Base-by-base conservation (phyloP, 2,888 invertebrate genomes). In the Dicyrtomina minuta region DNA sequence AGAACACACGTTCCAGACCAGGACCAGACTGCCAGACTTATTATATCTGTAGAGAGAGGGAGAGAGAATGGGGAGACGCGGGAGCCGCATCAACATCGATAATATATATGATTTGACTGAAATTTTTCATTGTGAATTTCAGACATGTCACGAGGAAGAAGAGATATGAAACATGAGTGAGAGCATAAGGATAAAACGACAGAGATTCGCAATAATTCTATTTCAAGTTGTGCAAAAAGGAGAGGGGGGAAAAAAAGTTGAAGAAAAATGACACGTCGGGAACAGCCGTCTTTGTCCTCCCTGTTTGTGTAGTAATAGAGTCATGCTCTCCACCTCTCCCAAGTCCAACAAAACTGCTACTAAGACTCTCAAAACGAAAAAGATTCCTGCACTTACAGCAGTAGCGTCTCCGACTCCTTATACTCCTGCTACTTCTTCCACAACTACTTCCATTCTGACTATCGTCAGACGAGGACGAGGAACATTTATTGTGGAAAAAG, bases 181-280 rank as follows among this genome's bases (percentile, higher is more conserved):
- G 26, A 58, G 46, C n/a, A 20, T n/a, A 46, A 17, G 46, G n/a
- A 46, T 12, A 3, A 3, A 58, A 56, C 13, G 27, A 58, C n/a
- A 12, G 27, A 58, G 58, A 58, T 58, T 27, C 27, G 33, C 22
- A 26, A 58, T 58, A 58, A 58, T 58, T 33, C 58, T 58, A 58
- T 27, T 58, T 58, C 58, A 27, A 27, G 58, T 58, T 3, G 4
- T 17, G 26, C 39, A 24, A 20, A 58, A 58, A 46, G 33, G 55
- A 10, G 41, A 61, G n/a, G 49, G n/a, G 6, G 46, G 17, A 62
- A 26, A 62, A 62, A 12, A 49, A 46, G 13, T 22, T 27, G 27
- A 49, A 49, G 62, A 62, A 49, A 49, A 62, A 62, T 62, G 62
- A 49, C 62, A 49, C 46, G 62, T 62, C 62, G 12, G 27, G 46